These are phyloP conservation scores for Tetraodon nigroviridis DNA, from an alignment of 2,113 vertebrate genomes.

Conservation along the genomic window DNA sequence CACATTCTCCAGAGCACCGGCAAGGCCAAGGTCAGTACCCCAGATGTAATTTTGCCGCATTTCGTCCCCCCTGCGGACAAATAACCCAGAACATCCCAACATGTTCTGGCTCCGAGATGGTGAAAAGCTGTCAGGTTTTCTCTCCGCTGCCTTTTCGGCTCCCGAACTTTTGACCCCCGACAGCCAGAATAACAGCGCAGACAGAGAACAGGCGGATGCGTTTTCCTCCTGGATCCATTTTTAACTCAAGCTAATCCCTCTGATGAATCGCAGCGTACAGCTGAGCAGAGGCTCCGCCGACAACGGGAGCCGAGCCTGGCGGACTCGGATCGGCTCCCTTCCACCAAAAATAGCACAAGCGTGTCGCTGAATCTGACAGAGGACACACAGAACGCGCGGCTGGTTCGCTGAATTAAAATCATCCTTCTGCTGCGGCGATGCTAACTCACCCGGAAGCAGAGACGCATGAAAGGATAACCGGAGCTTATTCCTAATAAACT, in stretches of 20 bases:
- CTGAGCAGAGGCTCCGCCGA: conserved; percentile 31
- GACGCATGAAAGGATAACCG: too few relatives aligned
- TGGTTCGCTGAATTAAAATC: too few relatives aligned
- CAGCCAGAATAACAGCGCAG: conserved; percentile 31
- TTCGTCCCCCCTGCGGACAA: conserved; percentile 1
- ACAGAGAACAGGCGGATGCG: conserved; percentile 61
- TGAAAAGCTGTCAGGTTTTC: conserved; percentile 8
- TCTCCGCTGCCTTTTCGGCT: conserved; percentile 15
- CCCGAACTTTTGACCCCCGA: conserved; percentile 47
- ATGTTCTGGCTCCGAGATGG: conserved; percentile 10
- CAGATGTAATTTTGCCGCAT: background rate
- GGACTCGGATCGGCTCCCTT: conserved; percentile 35
- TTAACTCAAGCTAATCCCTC: conserved; percentile 55
- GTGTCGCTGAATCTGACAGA: conserved; percentile 11
- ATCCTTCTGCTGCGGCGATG: too few relatives aligned
- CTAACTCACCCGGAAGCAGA: too few relatives aligned
- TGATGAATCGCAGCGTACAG: conserved; percentile 37
- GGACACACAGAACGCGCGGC: too few relatives aligned
- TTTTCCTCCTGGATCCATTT: conserved; percentile 52
- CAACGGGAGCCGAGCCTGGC: conserved; percentile 18
- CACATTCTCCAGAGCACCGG: conserved; percentile 98
- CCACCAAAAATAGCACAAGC: conserved; percentile 15
- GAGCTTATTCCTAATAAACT: too few relatives aligned
- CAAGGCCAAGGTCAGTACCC: conserved; percentile 89
- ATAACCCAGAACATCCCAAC: background rate